Base-by-base conservation (phyloP, 2,888 invertebrate species). In the Acronicta aceris region DNA sequence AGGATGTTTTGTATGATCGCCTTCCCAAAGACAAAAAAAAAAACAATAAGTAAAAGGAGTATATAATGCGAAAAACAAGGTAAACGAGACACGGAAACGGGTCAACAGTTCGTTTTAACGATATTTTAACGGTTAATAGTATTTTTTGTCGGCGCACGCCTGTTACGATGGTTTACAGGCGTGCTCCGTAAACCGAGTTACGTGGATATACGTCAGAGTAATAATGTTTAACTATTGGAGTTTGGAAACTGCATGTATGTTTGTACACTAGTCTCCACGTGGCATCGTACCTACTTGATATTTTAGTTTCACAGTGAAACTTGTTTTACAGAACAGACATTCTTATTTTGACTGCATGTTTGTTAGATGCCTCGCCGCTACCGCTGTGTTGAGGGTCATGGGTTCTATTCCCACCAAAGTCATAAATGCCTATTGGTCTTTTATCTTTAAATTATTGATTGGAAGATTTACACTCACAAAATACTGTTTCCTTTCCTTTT, bases 41-140 rank as follows among this genome's bases (percentile, higher is more conserved):
- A 7, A 7, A 7, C 63, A 67, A 38, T 56, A 36, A 54, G 41
- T 66, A 51, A 68, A 60, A 65, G 43, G 60, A 71, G 78, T 76
- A 63, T 46, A 74, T 79, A 74, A 76, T 74, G 46, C 65, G 69
- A 59, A 73, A 68, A 65, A 21, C 82, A 77, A 79, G 62, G 79
- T 82, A 84, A 86, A 85, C 81, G 84, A 79, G 83, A 80, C 81
- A 71, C 60, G 69, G 38, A 82, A 81, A 71, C 82, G 71, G 87
- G 87, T 85, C 85, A 84, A 78, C 81, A 74, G 81, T 82, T 75
- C 75, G 76, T 65, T 81, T 88, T 86, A 85, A 88, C 77, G 86
- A 81, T 66, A 78, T 82, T 84, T 88, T 85, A 86, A 86, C 78
- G 74, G 76, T 82, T 70, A 43, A 60, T 70, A 60, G 76, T 76